Evolutionary conservation across 1,140 invertebrate species (phyloP).

Genomic region (Heliconius himera): DNA sequence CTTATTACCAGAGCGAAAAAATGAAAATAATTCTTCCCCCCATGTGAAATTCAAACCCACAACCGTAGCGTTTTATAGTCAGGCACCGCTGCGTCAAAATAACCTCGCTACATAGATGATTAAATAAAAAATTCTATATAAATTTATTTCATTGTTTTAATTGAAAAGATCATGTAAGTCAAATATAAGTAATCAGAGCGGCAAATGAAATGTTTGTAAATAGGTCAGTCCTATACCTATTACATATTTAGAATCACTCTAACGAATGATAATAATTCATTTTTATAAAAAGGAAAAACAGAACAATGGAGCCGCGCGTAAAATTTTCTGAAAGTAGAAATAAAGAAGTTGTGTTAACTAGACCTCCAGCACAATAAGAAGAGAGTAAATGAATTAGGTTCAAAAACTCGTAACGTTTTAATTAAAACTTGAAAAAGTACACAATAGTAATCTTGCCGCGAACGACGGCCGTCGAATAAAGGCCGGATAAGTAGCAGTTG

Average conservation of each 20-base stretch:
- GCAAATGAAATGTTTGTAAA: background rate
- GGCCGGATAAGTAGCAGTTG: background rate
- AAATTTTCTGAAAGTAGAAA: background rate
- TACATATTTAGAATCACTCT: too few species aligned
- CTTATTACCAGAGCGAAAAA: too few species aligned
- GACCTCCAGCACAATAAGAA: background rate
- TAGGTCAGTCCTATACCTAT: background rate
- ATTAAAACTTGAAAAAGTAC: slow-evolving; percentile 11
- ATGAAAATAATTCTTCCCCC: too few species aligned
- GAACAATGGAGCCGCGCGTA: background rate
- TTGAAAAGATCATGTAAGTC: too few species aligned
- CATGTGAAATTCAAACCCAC: too few species aligned
- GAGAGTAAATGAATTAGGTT: slow-evolving; percentile 7
- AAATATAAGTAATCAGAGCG: too few species aligned
- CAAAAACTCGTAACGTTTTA: background rate
- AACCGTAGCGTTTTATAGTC: too few species aligned
- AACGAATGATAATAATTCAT: background rate
- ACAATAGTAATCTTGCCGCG: slow-evolving; percentile 1
- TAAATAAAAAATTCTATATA: too few species aligned
- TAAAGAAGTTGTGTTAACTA: background rate
- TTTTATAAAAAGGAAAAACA: background rate
- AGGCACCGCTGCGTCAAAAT: too few species aligned
- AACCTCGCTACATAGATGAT: too few species aligned
- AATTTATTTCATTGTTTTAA: too few species aligned
- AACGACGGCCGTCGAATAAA: background rate